Evolutionary conservation across 2,888 invertebrate genomes (phyloP).

Genomic region (Nowickia ferox): DNA sequence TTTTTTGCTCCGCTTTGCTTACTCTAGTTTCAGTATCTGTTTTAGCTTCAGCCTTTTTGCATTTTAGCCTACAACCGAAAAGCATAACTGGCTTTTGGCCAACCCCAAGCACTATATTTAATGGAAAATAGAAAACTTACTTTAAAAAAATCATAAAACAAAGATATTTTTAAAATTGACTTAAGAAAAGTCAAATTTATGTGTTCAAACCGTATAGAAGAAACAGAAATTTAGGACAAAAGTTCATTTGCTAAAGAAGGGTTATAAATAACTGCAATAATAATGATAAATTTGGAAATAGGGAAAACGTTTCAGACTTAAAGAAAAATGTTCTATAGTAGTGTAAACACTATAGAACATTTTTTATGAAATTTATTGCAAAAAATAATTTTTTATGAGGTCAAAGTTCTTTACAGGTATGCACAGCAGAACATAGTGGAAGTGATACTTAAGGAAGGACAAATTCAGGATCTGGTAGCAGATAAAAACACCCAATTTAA

Average conservation of each 20-base stretch:
- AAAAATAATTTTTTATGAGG: too few species aligned
- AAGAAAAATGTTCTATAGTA: too few species aligned
- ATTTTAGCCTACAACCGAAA: constrained; percentile 52
- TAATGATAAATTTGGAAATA: too few species aligned
- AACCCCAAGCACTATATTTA: constrained; percentile 60
- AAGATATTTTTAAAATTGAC: constrained; percentile 35
- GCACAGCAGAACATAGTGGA: too few species aligned
- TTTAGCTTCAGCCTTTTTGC: neutral
- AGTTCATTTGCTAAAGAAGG: constrained; percentile 28
- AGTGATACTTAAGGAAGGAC: too few species aligned
- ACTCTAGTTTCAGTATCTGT: constrained; percentile 12
- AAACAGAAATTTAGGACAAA: constrained; percentile 36
- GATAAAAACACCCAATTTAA: neutral
- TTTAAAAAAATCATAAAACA: constrained; percentile 20
- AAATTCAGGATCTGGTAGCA: neutral
- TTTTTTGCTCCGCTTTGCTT: constrained; percentile 12
- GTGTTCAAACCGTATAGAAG: neutral
- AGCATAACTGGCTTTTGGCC: constrained; percentile 66
- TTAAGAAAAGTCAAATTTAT: constrained; percentile 35
- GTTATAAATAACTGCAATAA: neutral
- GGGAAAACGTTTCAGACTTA: too few species aligned
- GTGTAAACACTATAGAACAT: too few species aligned
- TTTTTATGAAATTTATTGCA: too few species aligned
- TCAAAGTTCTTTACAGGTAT: too few species aligned
- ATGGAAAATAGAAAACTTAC: constrained; percentile 43